phyloP scores from a whole-genome alignment of 2,113 vertebrate species.

The Callipepla californica region DNA sequence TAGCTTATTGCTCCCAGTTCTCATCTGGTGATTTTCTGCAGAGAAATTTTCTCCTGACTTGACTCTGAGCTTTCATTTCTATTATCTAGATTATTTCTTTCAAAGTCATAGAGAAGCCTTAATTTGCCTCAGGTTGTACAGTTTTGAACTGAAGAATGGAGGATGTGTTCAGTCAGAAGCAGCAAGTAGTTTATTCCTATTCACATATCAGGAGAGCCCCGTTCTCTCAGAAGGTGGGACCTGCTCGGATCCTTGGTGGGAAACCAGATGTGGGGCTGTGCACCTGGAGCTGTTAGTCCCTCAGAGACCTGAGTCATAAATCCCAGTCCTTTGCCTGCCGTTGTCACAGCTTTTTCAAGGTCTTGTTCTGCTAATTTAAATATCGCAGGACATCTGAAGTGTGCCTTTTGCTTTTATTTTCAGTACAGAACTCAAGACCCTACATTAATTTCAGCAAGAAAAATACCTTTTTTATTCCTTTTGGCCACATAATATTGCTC shows the following conservation, averaged over 20 bases:
- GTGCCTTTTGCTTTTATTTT: neutral
- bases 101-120: neutral
- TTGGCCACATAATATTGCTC: neutral
- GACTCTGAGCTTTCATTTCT: neutral
- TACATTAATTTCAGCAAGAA: neutral
- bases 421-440: neutral
- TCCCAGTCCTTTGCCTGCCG: neutral
- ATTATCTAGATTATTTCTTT: neutral
- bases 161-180: neutral
- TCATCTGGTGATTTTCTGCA: neutral
- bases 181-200: neutral
- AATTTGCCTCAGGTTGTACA: neutral
- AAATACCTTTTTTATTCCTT: neutral
- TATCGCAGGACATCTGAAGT: neutral
- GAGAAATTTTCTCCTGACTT: neutral
- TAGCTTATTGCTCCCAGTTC: neutral
- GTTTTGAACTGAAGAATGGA: fast-evolving
- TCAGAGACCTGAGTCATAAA: neutral
- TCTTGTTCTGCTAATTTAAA: neutral
- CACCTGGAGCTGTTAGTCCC: neutral
- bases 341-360: neutral
- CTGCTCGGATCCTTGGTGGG: neutral
- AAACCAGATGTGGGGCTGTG: neutral
- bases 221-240: neutral
- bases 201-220: neutral